Evolutionary conservation across 2,888 invertebrate genomes (phyloP).

Genomic region (Octonoba sinensis): DNA sequence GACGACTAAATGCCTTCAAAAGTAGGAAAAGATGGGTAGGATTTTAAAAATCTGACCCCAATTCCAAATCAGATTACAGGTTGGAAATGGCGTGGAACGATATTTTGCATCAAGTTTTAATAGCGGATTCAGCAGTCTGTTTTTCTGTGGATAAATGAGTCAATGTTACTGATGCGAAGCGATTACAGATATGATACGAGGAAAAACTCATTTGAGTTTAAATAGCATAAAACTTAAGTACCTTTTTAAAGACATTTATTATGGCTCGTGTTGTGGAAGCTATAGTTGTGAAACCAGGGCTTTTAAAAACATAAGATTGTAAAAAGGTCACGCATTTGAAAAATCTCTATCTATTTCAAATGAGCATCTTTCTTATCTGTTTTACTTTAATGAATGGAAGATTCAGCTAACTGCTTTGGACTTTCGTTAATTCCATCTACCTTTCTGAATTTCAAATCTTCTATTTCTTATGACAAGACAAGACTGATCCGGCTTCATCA

Average conservation of each 20-base stretch:
- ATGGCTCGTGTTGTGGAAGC: too few species aligned
- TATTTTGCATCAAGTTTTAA: slow-evolving; percentile 22
- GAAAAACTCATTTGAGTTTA: neutral
- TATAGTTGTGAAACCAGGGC: too few species aligned
- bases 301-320: too few species aligned
- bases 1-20: slow-evolving; percentile 4
- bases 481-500: too few species aligned
- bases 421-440: too few species aligned
- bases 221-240: neutral
- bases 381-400: too few species aligned
- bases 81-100: slow-evolving; percentile 25
- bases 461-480: too few species aligned
- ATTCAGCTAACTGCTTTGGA: too few species aligned
- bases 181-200: slow-evolving; percentile 14
- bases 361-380: too few species aligned
- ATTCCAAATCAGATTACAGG: slow-evolving; percentile 17
- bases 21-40: slow-evolving; percentile 8
- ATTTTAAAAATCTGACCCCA: slow-evolving; percentile 27
- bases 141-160: slow-evolving; percentile 22
- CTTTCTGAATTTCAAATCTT: too few species aligned
- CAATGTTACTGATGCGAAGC: slow-evolving; percentile 42
- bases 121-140: slow-evolving; percentile 9
- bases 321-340: too few species aligned
- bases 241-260: neutral
- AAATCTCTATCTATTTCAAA: too few species aligned